Evolutionary conservation across 2,113 vertebrate species (phyloP).

Genomic region (Epinephelus cyanopodus): DNA sequence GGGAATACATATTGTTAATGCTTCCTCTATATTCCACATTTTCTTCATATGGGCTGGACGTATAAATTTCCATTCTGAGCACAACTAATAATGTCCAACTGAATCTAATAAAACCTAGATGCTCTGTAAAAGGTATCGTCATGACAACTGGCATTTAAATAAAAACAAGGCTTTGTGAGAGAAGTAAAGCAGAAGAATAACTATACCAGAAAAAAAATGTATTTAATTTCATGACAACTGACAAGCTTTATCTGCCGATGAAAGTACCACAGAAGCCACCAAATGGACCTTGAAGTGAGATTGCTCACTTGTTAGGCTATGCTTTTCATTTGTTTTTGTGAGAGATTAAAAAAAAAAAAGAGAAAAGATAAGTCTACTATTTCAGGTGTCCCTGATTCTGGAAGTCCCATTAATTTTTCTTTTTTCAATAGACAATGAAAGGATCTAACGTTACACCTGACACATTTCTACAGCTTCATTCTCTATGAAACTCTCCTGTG

Average conservation of each 20-base stretch:
- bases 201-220: too few relatives aligned
- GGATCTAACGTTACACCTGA: too few relatives aligned
- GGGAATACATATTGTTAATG: slow-evolving; percentile 43
- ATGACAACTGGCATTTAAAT: background rate
- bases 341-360: too few relatives aligned
- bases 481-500: background rate
- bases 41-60: slow-evolving; percentile 9
- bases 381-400: too few relatives aligned
- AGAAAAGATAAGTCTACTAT: too few relatives aligned
- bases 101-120: background rate
- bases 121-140: background rate
- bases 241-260: background rate
- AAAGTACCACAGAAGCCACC: background rate
- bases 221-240: background rate
- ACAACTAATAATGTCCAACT: background rate
- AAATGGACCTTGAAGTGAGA: background rate
- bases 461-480: too few relatives aligned
- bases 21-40: slow-evolving; percentile 16
- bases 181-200: background rate
- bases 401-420: too few relatives aligned
- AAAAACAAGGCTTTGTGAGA: background rate
- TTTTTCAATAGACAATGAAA: too few relatives aligned
- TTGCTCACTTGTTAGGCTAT: too few relatives aligned
- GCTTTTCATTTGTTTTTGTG: too few relatives aligned
- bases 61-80: background rate